phyloP scores from a whole-genome alignment of 1,140 invertebrate genomes.

The Megalopta genalis region DNA sequence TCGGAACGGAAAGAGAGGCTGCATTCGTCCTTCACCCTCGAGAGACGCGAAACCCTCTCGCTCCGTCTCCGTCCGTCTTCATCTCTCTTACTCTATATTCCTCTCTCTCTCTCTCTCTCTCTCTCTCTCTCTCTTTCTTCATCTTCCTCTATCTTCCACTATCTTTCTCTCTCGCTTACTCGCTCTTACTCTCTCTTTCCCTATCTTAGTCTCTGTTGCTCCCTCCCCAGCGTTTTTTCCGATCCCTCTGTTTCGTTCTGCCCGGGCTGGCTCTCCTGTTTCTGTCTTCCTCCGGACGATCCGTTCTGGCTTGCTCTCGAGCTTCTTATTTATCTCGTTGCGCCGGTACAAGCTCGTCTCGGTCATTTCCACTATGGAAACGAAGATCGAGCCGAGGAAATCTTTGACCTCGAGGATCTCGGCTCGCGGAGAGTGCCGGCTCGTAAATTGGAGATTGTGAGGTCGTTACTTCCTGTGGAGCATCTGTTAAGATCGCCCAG shows the following conservation, averaged over 20 bases:
- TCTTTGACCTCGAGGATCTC: conserved; percentile 39
- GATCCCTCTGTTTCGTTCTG: conserved; percentile 13
- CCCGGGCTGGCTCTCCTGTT: conserved; percentile 18
- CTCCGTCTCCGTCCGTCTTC: conserved; percentile 6
- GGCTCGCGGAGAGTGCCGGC: conserved; percentile 22
- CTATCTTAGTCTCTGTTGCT: conserved; percentile 16
- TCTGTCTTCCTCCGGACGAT: conserved; percentile 7
- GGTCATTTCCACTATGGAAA: conserved; percentile 64
- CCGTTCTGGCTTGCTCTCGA: conserved; percentile 11
- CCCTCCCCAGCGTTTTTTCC: conserved; percentile 7
- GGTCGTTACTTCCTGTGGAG: conserved; percentile 45
- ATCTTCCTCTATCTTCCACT: too few relatives aligned
- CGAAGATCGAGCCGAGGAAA: conserved; percentile 49
- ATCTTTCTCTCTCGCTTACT: conserved; percentile 11
- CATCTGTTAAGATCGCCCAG: conserved; percentile 44
- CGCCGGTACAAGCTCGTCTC: conserved; percentile 64
- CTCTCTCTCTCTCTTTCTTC: conserved; percentile 21
- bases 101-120: conserved; percentile 30
- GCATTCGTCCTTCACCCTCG: conserved; percentile 46
- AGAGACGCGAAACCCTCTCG: not conserved
- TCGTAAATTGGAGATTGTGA: conserved; percentile 58
- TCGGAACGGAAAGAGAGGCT: conserved; percentile 50
- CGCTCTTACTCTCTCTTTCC: too few relatives aligned
- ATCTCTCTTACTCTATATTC: not conserved
- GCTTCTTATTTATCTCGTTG: conserved; percentile 70